Conservation (phyloP, 2,113 vertebrate species). For the Chamaea fasciata region DNA sequence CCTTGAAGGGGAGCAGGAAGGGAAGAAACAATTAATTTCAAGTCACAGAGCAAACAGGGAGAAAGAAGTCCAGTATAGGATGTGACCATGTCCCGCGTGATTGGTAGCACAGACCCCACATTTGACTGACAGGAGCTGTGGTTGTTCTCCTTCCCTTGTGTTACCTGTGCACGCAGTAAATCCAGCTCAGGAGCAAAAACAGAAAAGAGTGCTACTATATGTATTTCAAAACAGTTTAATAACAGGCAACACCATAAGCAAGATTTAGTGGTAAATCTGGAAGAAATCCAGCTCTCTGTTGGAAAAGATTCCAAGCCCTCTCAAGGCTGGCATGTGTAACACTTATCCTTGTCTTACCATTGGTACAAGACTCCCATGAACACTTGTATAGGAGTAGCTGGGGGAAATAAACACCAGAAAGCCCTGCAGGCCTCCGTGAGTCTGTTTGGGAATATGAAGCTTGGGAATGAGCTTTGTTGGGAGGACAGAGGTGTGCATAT, state of each 20-base stretch:
- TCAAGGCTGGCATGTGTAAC: background rate
- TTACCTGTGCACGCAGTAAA: background rate
- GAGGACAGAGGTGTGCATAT: background rate
- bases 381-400: background rate
- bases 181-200: background rate
- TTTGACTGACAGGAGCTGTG: background rate
- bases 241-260: background rate
- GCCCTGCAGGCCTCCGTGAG: background rate
- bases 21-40: background rate
- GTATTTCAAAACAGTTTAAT: background rate
- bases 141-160: background rate
- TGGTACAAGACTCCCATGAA: background rate
- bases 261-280: background rate
- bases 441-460: background rate
- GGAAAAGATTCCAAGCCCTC: background rate
- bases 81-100: rapidly evolving
- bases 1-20: background rate
- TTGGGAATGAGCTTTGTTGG: background rate
- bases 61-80: background rate
- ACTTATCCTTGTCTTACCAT: background rate
- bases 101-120: background rate
- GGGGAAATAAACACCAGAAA: background rate
- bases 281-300: background rate
- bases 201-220: background rate
- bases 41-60: background rate